phyloP scores from a whole-genome alignment of 2,113 vertebrate genomes.

The Dasyornis broadbenti region DNA sequence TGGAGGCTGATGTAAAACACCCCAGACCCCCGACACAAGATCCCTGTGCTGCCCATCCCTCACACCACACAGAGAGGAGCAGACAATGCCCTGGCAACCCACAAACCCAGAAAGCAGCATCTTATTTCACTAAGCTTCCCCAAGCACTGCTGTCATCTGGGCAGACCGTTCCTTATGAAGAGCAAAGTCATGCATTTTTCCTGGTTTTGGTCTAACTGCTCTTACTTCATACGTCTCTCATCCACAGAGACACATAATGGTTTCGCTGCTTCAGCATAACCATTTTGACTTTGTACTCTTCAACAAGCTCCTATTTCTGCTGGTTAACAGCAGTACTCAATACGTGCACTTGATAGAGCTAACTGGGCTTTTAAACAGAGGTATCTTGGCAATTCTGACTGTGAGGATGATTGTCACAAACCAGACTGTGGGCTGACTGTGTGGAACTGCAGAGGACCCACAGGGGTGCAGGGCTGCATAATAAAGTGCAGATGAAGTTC shows the following conservation, averaged over 20 bases:
- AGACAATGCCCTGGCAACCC: conserved; percentile 18
- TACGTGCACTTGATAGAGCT: background rate
- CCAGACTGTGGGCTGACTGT: background rate
- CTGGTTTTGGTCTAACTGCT: background rate
- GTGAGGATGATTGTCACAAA: background rate
- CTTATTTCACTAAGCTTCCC: background rate
- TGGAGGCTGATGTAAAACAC: background rate
- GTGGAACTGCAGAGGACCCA: background rate
- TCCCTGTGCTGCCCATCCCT: background rate
- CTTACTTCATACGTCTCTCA: background rate
- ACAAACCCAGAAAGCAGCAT: background rate
- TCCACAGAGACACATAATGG: background rate
- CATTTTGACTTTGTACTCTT: background rate
- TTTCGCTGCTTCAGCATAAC: background rate
- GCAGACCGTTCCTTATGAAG: background rate
- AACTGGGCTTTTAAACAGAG: background rate
- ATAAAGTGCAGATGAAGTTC: background rate
- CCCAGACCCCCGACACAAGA: background rate
- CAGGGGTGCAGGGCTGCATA: background rate
- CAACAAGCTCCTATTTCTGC: background rate
- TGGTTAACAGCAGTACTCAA: background rate
- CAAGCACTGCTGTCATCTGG: background rate
- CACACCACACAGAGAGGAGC: background rate
- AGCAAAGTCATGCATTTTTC: background rate
- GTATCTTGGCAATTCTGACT: background rate